Percentiles rank a stretch among this genome's conserved stretches.
phyloP scores from a whole-genome alignment of 2,797 vertebrate species.

The Manis pentadactyla region DNA sequence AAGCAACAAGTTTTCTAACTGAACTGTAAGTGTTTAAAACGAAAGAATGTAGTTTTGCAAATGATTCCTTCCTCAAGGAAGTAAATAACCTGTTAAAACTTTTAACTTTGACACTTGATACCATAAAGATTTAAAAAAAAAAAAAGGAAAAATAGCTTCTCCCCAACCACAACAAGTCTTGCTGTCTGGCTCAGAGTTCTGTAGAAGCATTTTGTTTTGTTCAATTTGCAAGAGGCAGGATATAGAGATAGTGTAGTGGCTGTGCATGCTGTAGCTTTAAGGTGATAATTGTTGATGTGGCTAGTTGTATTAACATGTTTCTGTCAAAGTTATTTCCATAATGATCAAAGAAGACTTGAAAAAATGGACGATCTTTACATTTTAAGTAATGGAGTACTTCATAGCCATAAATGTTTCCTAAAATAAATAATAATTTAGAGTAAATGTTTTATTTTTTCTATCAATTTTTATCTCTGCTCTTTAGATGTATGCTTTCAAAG shows the following conservation, averaged over 20 bases:
- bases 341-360: slow-evolving; percentile 23
- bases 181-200: neutral
- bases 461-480: slow-evolving; percentile 7
- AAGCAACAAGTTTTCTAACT: slow-evolving; percentile 68
- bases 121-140: neutral
- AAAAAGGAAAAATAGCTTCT: neutral
- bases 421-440: slow-evolving; percentile 9
- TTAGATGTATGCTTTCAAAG: slow-evolving; percentile 20
- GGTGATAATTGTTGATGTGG: neutral
- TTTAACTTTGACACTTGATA: slow-evolving; percentile 27
- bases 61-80: slow-evolving; percentile 50
- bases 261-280: neutral
- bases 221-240: neutral
- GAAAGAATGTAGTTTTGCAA: slow-evolving; percentile 48
- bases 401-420: neutral
- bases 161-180: neutral
- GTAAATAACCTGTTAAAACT: slow-evolving; percentile 29
- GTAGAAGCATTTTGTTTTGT: slow-evolving; percentile 9
- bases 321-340: neutral
- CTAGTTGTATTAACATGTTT: slow-evolving; percentile 16
- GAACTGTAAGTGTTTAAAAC: slow-evolving; percentile 50
- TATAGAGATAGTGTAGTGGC: neutral
- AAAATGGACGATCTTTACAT: neutral
- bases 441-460: slow-evolving; percentile 39
- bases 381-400: slow-evolving; percentile 16